A percentile compares a stretch with the other conserved stretches of the same genome.
Conservation (phyloP, 30 jellyfish, hydroid and myxozoan species). For the Aurelia aurita complex sp. Pacific region DNA sequence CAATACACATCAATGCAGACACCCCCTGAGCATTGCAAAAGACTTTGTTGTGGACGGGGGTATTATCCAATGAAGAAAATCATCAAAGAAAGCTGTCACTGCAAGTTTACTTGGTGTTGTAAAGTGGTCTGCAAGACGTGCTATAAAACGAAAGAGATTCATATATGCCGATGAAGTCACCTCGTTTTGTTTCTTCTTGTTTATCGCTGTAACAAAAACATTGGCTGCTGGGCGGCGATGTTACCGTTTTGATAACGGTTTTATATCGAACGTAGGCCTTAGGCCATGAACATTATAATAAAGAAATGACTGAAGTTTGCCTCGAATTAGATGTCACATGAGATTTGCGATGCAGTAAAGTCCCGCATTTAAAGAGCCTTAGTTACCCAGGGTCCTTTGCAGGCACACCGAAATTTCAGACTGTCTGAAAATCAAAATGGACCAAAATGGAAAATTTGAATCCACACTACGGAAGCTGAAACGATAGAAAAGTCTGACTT, state of each 20-base stretch:
- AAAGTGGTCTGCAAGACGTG: slow-evolving; percentile 55
- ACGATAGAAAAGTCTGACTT: too few species aligned
- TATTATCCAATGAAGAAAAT: slow-evolving; percentile 16
- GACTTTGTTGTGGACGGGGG: slow-evolving; percentile 68
- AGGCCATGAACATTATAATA: neutral
- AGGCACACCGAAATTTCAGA: too few species aligned
- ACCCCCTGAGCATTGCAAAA: slow-evolving; percentile 53
- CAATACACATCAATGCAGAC: neutral
- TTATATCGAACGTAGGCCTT: neutral
- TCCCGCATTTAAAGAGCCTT: too few species aligned
- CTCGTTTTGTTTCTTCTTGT: too few species aligned
- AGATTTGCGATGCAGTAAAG: too few species aligned
- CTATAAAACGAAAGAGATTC: slow-evolving; percentile 32
- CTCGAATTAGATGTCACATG: too few species aligned
- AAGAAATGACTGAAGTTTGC: neutral
- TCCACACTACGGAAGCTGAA: too few species aligned
- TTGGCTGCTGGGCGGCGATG: too few species aligned
- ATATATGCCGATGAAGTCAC: slow-evolving; percentile 29
- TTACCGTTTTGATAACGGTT: neutral
- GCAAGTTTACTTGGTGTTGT: slow-evolving; percentile 79
- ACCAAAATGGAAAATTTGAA: too few species aligned
- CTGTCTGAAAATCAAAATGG: too few species aligned
- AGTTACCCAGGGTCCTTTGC: too few species aligned
- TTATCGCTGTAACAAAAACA: too few species aligned
- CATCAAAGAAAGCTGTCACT: slow-evolving; percentile 45